Evolutionary conservation across 1,140 invertebrate genomes (phyloP).

Genomic region (Cepaea nemoralis): DNA sequence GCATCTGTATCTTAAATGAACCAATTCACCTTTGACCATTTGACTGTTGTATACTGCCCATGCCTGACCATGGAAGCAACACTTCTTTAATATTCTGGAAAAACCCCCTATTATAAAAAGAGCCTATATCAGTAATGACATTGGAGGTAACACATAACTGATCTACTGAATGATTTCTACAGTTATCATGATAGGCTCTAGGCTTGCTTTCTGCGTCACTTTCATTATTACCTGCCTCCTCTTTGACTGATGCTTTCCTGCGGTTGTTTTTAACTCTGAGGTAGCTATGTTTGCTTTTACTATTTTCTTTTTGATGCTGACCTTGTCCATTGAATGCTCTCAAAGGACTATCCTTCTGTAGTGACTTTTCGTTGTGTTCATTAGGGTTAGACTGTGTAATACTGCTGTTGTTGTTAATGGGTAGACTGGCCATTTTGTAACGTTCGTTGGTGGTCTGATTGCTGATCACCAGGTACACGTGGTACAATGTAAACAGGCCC

Average conservation of each 20-base stretch:
- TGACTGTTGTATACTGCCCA: constrained; percentile 9
- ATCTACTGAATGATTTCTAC: background rate
- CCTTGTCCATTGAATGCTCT: background rate
- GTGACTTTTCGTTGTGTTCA: background rate
- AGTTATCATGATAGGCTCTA: background rate
- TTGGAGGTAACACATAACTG: background rate
- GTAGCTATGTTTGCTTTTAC: background rate
- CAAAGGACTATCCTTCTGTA: constrained; percentile 6
- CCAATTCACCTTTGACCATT: background rate
- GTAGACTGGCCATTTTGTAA: constrained; percentile 56
- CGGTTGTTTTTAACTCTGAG: background rate
- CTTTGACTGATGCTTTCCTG: background rate
- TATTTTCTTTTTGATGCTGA: constrained; percentile 1
- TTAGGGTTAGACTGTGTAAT: background rate
- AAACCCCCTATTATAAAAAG: constrained; percentile 57
- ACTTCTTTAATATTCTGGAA: constrained; percentile 61
- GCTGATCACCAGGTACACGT: constrained; percentile 59
- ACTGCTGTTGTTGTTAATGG: constrained; percentile 17
- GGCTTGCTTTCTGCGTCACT: background rate
- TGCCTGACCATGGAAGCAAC: constrained; percentile 47
- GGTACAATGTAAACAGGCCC: constrained; percentile 58
- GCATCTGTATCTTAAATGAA: background rate
- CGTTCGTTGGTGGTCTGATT: constrained; percentile 69
- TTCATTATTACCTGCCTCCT: background rate
- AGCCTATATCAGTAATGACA: background rate